phyloP scores from a whole-genome alignment of 2,797 vertebrate species.

The Spinus olivaceus region DNA sequence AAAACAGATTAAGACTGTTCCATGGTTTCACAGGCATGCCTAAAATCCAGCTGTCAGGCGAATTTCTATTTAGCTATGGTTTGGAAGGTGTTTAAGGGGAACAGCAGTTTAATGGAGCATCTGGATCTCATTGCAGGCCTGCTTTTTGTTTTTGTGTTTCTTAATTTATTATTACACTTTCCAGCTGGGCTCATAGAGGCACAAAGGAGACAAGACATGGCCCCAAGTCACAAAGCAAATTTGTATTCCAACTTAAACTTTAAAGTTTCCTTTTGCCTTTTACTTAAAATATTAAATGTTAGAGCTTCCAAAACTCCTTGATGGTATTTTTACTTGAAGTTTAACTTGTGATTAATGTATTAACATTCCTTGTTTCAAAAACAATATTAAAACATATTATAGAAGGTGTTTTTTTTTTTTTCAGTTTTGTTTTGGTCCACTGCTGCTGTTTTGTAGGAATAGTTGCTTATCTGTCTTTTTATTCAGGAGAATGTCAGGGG shows the following conservation, averaged over 20 bases:
- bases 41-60: neutral
- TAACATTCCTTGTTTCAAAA: neutral
- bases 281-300: neutral
- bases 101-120: neutral
- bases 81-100: conserved; percentile 22
- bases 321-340: neutral
- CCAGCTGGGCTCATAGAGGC: neutral
- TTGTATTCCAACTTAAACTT: neutral
- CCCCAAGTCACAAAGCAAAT: neutral
- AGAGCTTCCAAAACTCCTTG: neutral
- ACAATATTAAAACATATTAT: neutral
- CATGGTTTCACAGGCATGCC: neutral
- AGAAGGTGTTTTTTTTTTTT: neutral
- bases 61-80: neutral
- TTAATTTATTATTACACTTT: conserved; percentile 12
- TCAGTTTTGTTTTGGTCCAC: neutral
- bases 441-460: neutral
- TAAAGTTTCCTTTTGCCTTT: neutral
- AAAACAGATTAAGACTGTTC: neutral
- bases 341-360: neutral
- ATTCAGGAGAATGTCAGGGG: neutral
- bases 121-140: conserved; percentile 35
- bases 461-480: neutral
- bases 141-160: neutral
- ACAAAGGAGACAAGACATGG: neutral